These are phyloP conservation scores for Corythaeola cristata DNA, from an alignment of 2,113 vertebrate genomes.

Conservation along the genomic window DNA sequence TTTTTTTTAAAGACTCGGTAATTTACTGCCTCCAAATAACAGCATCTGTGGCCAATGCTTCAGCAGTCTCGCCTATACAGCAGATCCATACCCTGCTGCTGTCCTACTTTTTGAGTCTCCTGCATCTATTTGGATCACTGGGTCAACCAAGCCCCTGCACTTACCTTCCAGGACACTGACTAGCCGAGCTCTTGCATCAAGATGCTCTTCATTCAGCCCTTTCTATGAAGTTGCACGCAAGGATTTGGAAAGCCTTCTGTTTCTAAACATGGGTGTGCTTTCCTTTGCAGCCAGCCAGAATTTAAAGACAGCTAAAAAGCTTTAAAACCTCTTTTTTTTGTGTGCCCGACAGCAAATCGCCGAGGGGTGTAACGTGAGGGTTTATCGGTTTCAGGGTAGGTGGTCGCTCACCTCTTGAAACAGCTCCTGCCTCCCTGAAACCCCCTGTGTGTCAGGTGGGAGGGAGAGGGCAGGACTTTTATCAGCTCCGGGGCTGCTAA, in stretches of 20 bases:
- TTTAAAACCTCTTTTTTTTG: background rate
- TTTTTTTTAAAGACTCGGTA: background rate
- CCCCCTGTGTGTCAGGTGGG: background rate
- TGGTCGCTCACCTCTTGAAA: constrained; percentile 22
- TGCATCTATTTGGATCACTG: constrained; percentile 15
- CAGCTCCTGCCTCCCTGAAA: background rate
- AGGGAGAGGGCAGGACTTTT: background rate
- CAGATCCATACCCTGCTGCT: constrained; percentile 6
- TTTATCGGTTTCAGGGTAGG: background rate
- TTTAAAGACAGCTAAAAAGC: background rate
- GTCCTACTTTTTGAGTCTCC: constrained; percentile 6
- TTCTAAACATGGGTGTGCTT: background rate
- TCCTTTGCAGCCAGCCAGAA: constrained; percentile 30
- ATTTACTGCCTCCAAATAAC: background rate
- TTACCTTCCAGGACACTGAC: constrained; percentile 25
- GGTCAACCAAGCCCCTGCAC: background rate
- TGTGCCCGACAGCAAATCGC: background rate
- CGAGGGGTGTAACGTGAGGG: background rate
- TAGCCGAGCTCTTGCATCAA: background rate
- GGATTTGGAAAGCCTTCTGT: constrained; percentile 16
- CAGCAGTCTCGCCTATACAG: background rate
- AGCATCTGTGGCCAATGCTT: background rate
- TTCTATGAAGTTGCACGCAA: background rate
- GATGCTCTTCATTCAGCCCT: constrained; percentile 18
- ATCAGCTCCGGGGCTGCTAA: background rate